A percentile compares a stretch with the other conserved stretches of the same genome.
Conservation (phyloP, 64 coral and sea anemone genomes). For the Astreopora myriophthalma region DNA sequence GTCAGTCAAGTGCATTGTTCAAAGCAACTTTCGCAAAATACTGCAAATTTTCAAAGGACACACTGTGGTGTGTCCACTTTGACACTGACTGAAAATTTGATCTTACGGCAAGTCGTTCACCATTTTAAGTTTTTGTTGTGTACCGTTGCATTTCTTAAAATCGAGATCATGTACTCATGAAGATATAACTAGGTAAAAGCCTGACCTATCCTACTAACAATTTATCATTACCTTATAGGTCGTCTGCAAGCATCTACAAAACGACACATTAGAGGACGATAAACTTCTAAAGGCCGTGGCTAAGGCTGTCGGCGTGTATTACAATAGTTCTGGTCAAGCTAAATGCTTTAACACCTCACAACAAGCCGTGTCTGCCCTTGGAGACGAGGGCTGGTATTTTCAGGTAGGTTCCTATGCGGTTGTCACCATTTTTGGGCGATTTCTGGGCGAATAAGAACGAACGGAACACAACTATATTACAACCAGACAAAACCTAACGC, state of each 20-base stretch:
- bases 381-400: slow-evolving; percentile 97
- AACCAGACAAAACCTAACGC: not conserved
- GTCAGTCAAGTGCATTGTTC: too few species aligned
- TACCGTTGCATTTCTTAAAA: too few species aligned
- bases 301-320: slow-evolving; percentile 87
- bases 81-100: too few species aligned
- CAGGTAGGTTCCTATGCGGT: slow-evolving; percentile 46
- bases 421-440: not conserved
- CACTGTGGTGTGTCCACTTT: too few species aligned
- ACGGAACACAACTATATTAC: not conserved
- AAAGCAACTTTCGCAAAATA: too few species aligned
- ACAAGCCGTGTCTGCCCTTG: slow-evolving; percentile 86
- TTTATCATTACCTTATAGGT: slow-evolving; percentile 30
- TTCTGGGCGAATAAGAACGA: not conserved
- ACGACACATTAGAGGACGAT: slow-evolving; percentile 67
- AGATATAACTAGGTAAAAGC: not conserved
- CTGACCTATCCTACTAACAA: not conserved
- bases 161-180: too few species aligned
- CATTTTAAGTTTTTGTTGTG: too few species aligned
- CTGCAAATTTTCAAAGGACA: too few species aligned
- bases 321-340: slow-evolving; percentile 82
- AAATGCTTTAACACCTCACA: slow-evolving; percentile 95
- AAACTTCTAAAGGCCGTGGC: slow-evolving; percentile 67
- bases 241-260: slow-evolving; percentile 70
- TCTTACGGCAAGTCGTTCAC: too few species aligned